Evolutionary conservation across 2,888 invertebrate genomes (phyloP), one percentile per base, ranked within the genome.

Genomic region (Yponomeuta cagnagella): DNA sequence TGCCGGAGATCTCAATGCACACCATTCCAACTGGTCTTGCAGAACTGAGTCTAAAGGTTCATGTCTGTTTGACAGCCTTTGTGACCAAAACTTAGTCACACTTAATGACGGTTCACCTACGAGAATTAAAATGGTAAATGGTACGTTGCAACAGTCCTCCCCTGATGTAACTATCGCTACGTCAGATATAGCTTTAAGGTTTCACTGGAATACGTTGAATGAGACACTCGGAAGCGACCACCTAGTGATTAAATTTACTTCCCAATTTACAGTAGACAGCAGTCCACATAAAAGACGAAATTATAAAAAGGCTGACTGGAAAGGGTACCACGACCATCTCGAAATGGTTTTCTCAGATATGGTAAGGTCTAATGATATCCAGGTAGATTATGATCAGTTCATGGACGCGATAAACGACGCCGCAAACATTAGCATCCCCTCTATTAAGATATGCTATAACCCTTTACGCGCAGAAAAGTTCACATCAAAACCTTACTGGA

Each of bases 401-500:
- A 10, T 70, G 4, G 10, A 8, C 37, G 67, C 37, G 10, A 72
- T 73, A 10, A 74, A 72, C 58, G 10, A 30, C 10, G 64, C 72
- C 6, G 72, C 73, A 8, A 71, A 74, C 15, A 6, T 23, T 5
- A 30, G 68, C 64, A 73, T 74, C 10, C 71, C 75, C 2, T 30
- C 30, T 33, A 70, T 72, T 52, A 75, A 74, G 69, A 43, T 73
- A 10, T 70, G 71, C 70, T 12, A 67, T 23, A 72, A 76, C 68
- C 74, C 76, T 3, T 5, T n/a, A 48, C 48, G 68, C 0, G 15
- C 15, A 4, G 66, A 2, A 23, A 74, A 72, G 4, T 78, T 78
- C 72, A 68, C 3, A 1, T 75, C 76, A 0, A 78, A 77, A 72
- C 70, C 73, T 5, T 80, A 77, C 68, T 80, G 78, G 77, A 74